A percentile compares a stretch with the other conserved stretches of the same genome.
These are phyloP conservation scores for Daubentonia madagascariensis DNA, from an alignment of 2,113 vertebrate genomes.

Conservation along the genomic window DNA sequence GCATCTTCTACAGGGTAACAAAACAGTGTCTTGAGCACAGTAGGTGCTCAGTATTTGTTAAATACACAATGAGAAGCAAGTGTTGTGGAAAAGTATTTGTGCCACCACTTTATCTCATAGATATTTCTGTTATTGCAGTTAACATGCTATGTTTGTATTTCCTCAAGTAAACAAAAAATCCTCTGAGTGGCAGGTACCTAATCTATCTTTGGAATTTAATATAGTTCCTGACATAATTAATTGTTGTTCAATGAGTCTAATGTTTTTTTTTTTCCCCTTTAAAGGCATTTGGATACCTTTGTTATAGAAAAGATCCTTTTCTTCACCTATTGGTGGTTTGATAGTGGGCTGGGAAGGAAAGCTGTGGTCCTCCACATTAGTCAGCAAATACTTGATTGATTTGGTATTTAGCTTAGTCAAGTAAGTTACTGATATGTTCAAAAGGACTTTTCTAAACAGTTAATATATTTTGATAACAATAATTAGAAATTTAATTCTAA, in stretches of 20 bases:
- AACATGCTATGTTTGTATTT: not conserved
- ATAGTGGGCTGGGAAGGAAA: slow-evolving; percentile 53
- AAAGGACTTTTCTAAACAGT: slow-evolving; percentile 39
- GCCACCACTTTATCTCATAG: not conserved
- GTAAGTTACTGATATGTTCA: slow-evolving; percentile 50
- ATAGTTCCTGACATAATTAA: not conserved
- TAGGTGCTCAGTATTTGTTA: not conserved
- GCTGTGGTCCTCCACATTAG: slow-evolving; percentile 49
- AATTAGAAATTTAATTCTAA: slow-evolving; percentile 41
- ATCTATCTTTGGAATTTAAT: slow-evolving; percentile 34
- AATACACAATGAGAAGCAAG: not conserved
- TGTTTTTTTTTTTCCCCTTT: slow-evolving; percentile 24
- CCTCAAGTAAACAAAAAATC: slow-evolving; percentile 19
- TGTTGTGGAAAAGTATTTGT: slow-evolving; percentile 37
- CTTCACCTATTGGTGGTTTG: slow-evolving; percentile 43
- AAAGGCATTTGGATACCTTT: slow-evolving; percentile 55
- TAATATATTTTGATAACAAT: slow-evolving; percentile 38
- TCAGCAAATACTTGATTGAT: slow-evolving; percentile 57
- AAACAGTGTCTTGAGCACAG: not conserved
- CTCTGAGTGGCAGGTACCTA: not conserved
- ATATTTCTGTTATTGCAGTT: not conserved
- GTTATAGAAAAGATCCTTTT: slow-evolving; percentile 42
- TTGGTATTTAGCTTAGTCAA: slow-evolving; percentile 61
- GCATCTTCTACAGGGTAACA: not conserved
- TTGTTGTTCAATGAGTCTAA: not conserved